These are phyloP conservation scores for Cordylochernes scorpioides DNA, from an alignment of 2,888 invertebrate genomes.

Conservation along the genomic window DNA sequence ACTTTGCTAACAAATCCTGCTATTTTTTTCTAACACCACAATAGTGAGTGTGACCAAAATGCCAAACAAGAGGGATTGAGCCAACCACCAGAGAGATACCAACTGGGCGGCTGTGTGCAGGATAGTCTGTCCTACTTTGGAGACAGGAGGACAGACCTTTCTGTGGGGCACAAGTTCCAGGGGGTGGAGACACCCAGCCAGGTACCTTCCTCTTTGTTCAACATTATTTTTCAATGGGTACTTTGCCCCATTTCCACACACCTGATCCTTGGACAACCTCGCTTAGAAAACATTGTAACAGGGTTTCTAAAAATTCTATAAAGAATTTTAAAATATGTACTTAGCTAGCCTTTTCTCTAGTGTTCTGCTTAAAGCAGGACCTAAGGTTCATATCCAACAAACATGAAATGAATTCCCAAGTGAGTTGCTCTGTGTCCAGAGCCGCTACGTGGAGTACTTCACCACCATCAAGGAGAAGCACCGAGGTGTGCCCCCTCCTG, in stretches of 20 bases:
- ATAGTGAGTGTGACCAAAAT: too few relatives aligned
- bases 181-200: constrained; percentile 29
- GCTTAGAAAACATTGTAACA: background rate
- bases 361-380: too few relatives aligned
- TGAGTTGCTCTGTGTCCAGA: constrained; percentile 17
- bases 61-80: too few relatives aligned
- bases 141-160: constrained; percentile 25
- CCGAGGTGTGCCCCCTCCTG: constrained; percentile 20
- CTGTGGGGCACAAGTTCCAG: constrained; percentile 25
- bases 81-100: too few relatives aligned
- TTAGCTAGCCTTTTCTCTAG: background rate
- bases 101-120: too few relatives aligned
- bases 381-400: too few relatives aligned
- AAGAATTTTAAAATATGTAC: constrained; percentile 1
- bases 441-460: constrained; percentile 27
- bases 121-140: constrained; percentile 27
- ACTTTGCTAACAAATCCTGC: too few relatives aligned
- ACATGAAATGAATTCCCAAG: too few relatives aligned
- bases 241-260: background rate
- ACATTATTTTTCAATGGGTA: background rate
- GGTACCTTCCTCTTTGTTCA: constrained; percentile 18
- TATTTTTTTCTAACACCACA: too few relatives aligned
- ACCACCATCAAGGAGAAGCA: constrained; percentile 22
- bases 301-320: too few relatives aligned
- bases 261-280: too few relatives aligned